Conservation (phyloP, 2,797 vertebrate species). For the Spea hammondii region DNA sequence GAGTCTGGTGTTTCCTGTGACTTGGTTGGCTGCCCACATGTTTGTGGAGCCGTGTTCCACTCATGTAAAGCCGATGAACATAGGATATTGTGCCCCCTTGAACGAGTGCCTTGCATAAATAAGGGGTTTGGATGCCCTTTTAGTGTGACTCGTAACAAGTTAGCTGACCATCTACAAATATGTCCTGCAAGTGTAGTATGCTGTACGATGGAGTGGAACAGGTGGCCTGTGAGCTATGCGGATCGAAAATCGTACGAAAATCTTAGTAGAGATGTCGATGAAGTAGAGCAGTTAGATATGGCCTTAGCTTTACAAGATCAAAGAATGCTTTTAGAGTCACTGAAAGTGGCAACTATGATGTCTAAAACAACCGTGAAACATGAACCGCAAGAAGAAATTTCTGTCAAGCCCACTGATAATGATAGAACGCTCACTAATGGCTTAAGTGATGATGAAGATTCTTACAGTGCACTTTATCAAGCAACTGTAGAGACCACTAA, state of each 20-base stretch:
- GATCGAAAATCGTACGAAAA: constrained; percentile 96
- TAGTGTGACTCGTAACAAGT: constrained; percentile 82
- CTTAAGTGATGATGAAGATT: constrained; percentile 80
- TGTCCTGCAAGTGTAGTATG: constrained; percentile 97
- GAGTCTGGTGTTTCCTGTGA: constrained; percentile 87
- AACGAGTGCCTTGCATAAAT: constrained; percentile 92
- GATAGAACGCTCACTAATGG: constrained; percentile 78
- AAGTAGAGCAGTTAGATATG: constrained; percentile 97
- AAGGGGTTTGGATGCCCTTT: constrained; percentile 93
- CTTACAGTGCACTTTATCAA: constrained; percentile 83
- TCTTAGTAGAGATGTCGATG: constrained; percentile 92
- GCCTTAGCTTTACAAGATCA: constrained; percentile 97
- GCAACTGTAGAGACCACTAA: constrained; percentile 87
- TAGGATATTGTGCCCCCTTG: constrained; percentile 87
- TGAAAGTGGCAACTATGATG: constrained; percentile 90
- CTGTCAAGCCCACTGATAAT: constrained; percentile 68
- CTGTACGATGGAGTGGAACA: constrained; percentile 99
- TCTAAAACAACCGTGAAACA: constrained; percentile 79
- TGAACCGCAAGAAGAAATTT: constrained; percentile 71
- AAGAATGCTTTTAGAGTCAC: constrained; percentile 93
- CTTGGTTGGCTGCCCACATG: constrained; percentile 87
- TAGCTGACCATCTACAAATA: constrained; percentile 86
- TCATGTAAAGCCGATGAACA: constrained; percentile 91
- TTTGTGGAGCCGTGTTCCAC: constrained; percentile 96
- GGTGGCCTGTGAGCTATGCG: constrained; percentile 97